A percentile compares a stretch with the other conserved stretches of the same genome.
These are phyloP conservation scores for Lissonota sp. DNA, from an alignment of 2,888 invertebrate species.

Conservation along the genomic window DNA sequence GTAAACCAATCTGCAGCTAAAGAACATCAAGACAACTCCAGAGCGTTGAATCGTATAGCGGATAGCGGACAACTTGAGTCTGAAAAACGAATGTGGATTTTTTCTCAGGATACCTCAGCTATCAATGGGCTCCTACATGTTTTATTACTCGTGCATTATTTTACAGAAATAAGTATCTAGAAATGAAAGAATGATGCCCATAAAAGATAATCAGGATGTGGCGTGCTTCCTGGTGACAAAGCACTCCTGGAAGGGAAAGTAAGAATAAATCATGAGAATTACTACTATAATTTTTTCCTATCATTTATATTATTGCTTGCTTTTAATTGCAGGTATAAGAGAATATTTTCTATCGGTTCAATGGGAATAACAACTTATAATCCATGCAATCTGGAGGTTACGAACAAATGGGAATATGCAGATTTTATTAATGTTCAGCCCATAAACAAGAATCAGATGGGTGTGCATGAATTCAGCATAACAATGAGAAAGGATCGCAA, in stretches of 20 bases:
- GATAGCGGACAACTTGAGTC: too few relatives aligned
- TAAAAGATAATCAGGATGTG: conserved; percentile 97
- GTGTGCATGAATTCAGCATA: conserved; percentile 90
- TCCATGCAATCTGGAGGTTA: conserved; percentile 94
- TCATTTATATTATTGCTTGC: background rate
- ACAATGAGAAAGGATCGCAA: conserved; percentile 96
- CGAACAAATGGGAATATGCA: conserved; percentile 96
- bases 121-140: conserved; percentile 34
- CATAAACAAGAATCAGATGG: conserved; percentile 82
- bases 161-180: conserved; percentile 79
- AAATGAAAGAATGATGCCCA: conserved; percentile 90
- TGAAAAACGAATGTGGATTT: background rate
- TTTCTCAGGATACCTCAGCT: conserved; percentile 25
- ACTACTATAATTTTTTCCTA: background rate
- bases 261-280: conserved; percentile 79
- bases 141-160: conserved; percentile 58
- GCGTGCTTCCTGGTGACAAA: conserved; percentile 98
- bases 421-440: conserved; percentile 91
- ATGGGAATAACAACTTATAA: conserved; percentile 98
- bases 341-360: conserved; percentile 98
- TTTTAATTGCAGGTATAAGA: conserved; percentile 90
- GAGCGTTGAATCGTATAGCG: too few relatives aligned
- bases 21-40: too few relatives aligned
- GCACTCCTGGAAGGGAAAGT: conserved; percentile 99
- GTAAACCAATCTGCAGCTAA: too few relatives aligned